Conservation (phyloP, 1,140 invertebrate species). For the Theocolax elegans region DNA sequence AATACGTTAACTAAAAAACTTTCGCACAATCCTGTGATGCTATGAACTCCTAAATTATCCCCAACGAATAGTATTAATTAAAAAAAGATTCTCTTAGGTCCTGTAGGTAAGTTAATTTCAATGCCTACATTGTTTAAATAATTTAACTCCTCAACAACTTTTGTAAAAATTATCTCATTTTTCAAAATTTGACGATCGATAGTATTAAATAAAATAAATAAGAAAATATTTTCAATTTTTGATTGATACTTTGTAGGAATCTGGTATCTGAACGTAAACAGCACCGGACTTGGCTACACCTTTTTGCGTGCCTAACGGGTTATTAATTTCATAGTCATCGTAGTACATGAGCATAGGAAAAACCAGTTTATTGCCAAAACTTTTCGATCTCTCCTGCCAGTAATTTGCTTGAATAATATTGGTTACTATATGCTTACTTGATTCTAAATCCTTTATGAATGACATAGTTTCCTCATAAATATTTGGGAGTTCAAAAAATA, state of each 20-base stretch:
- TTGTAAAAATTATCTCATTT: neutral
- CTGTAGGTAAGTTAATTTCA: neutral
- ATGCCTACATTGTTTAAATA: neutral
- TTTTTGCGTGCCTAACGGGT: constrained; percentile 1
- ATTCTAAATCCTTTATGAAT: constrained; percentile 28
- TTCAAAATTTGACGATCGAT: constrained; percentile 7
- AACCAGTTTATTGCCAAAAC: no score
- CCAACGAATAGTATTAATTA: neutral
- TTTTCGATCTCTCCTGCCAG: no score
- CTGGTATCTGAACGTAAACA: neutral
- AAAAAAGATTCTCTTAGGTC: neutral
- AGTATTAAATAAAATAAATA: no score
- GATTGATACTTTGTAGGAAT: neutral
- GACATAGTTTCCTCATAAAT: constrained; percentile 16
- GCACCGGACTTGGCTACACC: neutral
- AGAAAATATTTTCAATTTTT: no score
- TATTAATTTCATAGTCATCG: no score
- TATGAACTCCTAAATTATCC: constrained; percentile 1
- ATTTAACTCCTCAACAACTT: constrained; percentile 1
- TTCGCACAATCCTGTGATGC: neutral
- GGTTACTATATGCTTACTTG: no score
- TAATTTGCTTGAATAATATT: no score
- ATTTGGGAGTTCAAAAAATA: constrained; percentile 39
- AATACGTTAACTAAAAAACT: constrained; percentile 1
- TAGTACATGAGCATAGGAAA: no score